Evolutionary conservation across 2,113 vertebrate genomes (phyloP).

Genomic region (Tretioscincus oriximinensis): DNA sequence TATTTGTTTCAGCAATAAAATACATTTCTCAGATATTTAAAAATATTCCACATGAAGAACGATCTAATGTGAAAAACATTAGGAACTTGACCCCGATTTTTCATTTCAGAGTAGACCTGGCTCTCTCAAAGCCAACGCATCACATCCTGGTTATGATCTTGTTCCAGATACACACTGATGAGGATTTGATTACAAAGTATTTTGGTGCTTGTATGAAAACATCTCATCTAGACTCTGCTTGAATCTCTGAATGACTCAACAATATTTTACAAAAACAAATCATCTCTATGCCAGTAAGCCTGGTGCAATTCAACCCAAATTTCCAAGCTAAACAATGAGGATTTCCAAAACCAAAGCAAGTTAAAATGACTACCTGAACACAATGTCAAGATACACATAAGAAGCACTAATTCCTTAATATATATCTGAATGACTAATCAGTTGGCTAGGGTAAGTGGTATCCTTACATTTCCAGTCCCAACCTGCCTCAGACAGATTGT

Average conservation of each 20-base stretch:
- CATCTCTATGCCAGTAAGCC: not conserved
- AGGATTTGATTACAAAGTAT: conserved; percentile 11
- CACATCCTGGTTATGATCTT: conserved; percentile 9
- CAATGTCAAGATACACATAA: not conserved
- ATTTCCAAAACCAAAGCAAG: not conserved
- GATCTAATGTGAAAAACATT: not conserved
- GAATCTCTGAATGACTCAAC: conserved; percentile 12
- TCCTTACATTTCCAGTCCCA: too few relatives aligned
- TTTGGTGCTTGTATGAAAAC: conserved; percentile 12
- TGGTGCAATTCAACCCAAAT: not conserved
- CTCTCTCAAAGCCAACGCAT: conserved; percentile 6
- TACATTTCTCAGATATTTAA: not conserved
- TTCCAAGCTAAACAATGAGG: not conserved
- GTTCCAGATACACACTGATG: conserved; percentile 2
- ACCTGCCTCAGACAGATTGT: too few relatives aligned
- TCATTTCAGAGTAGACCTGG: not conserved
- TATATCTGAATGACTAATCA: not conserved
- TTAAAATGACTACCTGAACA: not conserved
- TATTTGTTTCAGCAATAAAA: not conserved
- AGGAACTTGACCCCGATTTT: not conserved
- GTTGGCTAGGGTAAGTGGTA: not conserved
- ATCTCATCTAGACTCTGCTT: conserved; percentile 8
- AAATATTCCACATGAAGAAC: not conserved
- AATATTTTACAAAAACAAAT: conserved; percentile 17
- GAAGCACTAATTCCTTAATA: not conserved